Evolutionary conservation across 2,888 invertebrate genomes (phyloP).

Genomic region (Charanyca ferruginea): DNA sequence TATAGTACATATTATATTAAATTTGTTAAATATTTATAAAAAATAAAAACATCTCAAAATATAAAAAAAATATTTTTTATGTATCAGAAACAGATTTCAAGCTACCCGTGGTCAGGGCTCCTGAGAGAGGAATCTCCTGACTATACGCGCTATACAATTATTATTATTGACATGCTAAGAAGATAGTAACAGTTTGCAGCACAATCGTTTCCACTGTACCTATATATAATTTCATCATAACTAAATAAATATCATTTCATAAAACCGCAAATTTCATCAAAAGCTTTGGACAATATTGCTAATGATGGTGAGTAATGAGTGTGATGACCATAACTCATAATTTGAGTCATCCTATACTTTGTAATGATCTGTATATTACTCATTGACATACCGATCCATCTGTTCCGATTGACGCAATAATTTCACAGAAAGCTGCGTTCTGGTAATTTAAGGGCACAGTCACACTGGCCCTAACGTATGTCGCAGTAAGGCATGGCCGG

Average conservation of each 20-base stretch:
- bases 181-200: too few species aligned
- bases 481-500: constrained; percentile 34
- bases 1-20: too few species aligned
- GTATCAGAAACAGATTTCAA: too few species aligned
- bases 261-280: constrained; percentile 3
- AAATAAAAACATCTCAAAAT: too few species aligned
- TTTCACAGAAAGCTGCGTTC: constrained; percentile 61
- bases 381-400: constrained; percentile 53
- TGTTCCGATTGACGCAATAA: constrained; percentile 58
- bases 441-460: constrained; percentile 42
- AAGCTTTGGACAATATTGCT: constrained; percentile 22
- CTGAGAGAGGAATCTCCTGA: too few species aligned
- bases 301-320: constrained; percentile 46
- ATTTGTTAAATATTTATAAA: too few species aligned
- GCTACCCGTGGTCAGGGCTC: too few species aligned
- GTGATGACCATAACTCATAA: constrained; percentile 44
- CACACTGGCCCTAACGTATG: constrained; percentile 38
- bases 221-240: background rate
- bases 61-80: too few species aligned
- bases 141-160: too few species aligned
- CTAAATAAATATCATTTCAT: background rate
- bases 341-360: constrained; percentile 49
- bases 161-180: too few species aligned
- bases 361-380: constrained; percentile 62
- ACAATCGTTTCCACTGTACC: too few species aligned